These are phyloP conservation scores for Pollimyrus isidori DNA, from an alignment of 2,113 vertebrate species.

Conservation along the genomic window DNA sequence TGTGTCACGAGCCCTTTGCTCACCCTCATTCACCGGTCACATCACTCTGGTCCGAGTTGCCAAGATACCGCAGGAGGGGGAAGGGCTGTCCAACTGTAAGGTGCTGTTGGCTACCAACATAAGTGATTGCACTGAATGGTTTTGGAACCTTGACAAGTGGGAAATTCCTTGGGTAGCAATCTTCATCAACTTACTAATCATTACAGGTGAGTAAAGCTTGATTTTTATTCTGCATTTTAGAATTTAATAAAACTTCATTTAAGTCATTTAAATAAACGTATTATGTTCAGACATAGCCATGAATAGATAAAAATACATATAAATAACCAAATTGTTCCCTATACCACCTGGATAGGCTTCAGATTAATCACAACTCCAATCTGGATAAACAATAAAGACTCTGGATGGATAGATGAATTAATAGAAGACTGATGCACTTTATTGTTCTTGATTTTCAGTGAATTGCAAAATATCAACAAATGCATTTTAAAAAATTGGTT, in stretches of 20 bases:
- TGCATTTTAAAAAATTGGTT: background rate
- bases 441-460: background rate
- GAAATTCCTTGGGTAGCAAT: background rate
- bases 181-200: background rate
- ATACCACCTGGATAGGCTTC: background rate
- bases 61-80: constrained; percentile 44
- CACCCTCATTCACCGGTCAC: constrained; percentile 31
- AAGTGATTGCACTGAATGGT: constrained; percentile 5
- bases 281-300: background rate
- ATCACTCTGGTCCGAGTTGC: constrained; percentile 44
- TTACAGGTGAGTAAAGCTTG: background rate
- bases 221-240: background rate
- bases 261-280: background rate
- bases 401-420: background rate
- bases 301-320: background rate
- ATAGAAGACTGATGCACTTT: background rate
- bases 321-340: background rate
- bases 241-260: background rate
- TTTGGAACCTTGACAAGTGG: background rate
- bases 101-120: background rate
- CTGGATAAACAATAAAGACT: background rate
- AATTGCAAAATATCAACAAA: background rate
- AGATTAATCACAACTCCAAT: background rate
- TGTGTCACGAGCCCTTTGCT: background rate
- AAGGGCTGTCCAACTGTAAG: constrained; percentile 38